Evolutionary conservation across 2,888 invertebrate species (phyloP).

Genomic region (Formica aserva): DNA sequence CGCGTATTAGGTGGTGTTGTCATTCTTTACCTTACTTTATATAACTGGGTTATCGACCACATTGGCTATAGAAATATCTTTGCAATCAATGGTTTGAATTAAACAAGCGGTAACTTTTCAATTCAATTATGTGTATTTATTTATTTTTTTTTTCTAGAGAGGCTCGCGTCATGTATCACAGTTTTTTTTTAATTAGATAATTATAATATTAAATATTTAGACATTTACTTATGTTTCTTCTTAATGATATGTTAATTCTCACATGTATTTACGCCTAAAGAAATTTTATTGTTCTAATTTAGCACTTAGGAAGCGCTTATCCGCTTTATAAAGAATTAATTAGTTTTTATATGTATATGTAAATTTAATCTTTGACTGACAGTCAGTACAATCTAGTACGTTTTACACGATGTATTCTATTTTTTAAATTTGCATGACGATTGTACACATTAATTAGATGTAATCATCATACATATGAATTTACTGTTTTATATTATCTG

Average conservation of each 20-base stretch:
- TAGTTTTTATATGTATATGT: slow-evolving; percentile 40
- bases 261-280: background rate
- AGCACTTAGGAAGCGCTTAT: slow-evolving; percentile 34
- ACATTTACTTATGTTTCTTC: background rate
- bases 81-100: slow-evolving; percentile 56
- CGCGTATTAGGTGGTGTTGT: slow-evolving; percentile 56
- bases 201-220: background rate
- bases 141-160: background rate
- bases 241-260: slow-evolving; percentile 24
- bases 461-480: slow-evolving; percentile 44
- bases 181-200: background rate
- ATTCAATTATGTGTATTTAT: background rate
- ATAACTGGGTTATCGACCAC: slow-evolving; percentile 73
- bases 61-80: slow-evolving; percentile 66
- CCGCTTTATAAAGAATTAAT: slow-evolving; percentile 46
- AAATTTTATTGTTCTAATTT: background rate
- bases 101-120: background rate
- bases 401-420: slow-evolving; percentile 1
- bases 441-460: slow-evolving; percentile 33
- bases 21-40: slow-evolving; percentile 65
- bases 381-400: slow-evolving; percentile 16
- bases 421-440: slow-evolving; percentile 14
- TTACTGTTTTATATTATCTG: slow-evolving; percentile 25
- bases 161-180: background rate
- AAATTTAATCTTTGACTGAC: slow-evolving; percentile 9